Evolutionary conservation across 2,797 vertebrate genomes (phyloP).

Genomic region (Acanthurus lineatus): DNA sequence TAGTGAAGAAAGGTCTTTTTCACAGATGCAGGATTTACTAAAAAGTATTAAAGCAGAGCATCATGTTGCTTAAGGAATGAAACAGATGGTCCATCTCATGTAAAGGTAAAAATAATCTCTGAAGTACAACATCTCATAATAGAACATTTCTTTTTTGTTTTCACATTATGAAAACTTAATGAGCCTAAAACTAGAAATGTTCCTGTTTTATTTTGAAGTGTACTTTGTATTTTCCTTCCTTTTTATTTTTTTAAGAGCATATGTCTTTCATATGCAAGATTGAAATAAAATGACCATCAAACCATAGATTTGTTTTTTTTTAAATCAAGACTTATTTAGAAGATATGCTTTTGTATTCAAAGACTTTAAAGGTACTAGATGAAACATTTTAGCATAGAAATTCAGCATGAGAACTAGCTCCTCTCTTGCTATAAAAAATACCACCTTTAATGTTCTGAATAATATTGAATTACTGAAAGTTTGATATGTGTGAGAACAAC

Average conservation of each 20-base stretch:
- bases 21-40: conserved; percentile 5
- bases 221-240: conserved; percentile 33
- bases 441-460: too few relatives aligned
- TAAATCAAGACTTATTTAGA: not conserved
- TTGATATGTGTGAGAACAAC: too few relatives aligned
- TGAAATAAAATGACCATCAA: conserved; percentile 67
- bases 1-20: not conserved
- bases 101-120: conserved; percentile 6
- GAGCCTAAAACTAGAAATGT: conserved; percentile 21
- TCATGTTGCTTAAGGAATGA: conserved; percentile 9
- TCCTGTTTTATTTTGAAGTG: conserved; percentile 25
- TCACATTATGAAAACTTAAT: conserved; percentile 18
- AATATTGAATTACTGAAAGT: too few relatives aligned
- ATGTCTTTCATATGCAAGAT: conserved; percentile 32
- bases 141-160: conserved; percentile 35
- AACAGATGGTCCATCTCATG: not conserved
- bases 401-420: not conserved
- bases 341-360: not conserved
- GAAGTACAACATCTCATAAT: too few relatives aligned
- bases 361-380: not conserved
- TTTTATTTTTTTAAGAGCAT: conserved; percentile 11
- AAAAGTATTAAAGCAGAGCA: not conserved
- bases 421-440: too few relatives aligned
- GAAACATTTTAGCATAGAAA: too few relatives aligned
- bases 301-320: not conserved